These are phyloP conservation scores for Gulo gulo DNA, from an alignment of 2,113 vertebrate genomes.

Conservation along the genomic window DNA sequence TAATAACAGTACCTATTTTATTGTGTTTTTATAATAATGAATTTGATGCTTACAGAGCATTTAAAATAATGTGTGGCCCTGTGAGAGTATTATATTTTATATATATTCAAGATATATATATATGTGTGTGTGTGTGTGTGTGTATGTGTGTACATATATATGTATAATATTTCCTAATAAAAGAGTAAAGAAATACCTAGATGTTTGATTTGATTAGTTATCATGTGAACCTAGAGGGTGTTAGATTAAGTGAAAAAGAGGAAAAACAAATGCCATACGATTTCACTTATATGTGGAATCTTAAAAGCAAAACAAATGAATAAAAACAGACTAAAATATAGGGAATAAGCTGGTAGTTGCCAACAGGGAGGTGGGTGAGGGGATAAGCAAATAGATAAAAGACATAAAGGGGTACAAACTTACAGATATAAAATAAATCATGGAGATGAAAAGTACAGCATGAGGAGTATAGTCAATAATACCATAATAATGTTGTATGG, in stretches of 20 bases:
- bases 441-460: neutral
- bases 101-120: neutral
- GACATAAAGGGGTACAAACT: neutral
- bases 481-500: neutral
- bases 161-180: neutral
- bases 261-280: neutral
- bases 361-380: neutral
- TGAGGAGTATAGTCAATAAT: neutral
- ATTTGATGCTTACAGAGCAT: neutral
- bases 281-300: neutral
- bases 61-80: neutral
- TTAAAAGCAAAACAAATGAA: neutral
- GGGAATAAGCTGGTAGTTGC: neutral
- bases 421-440: neutral
- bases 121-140: rapidly evolving
- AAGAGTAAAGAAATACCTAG: neutral
- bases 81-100: neutral
- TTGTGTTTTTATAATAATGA: neutral
- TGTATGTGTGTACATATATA: too few relatives aligned
- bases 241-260: neutral
- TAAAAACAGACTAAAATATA: neutral
- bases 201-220: neutral
- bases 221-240: neutral
- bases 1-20: neutral
- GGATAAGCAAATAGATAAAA: neutral